Evolutionary conservation across 2,888 invertebrate species (phyloP), one percentile per base, ranked within the genome.

Genomic region (Tenthredo amoena): DNA sequence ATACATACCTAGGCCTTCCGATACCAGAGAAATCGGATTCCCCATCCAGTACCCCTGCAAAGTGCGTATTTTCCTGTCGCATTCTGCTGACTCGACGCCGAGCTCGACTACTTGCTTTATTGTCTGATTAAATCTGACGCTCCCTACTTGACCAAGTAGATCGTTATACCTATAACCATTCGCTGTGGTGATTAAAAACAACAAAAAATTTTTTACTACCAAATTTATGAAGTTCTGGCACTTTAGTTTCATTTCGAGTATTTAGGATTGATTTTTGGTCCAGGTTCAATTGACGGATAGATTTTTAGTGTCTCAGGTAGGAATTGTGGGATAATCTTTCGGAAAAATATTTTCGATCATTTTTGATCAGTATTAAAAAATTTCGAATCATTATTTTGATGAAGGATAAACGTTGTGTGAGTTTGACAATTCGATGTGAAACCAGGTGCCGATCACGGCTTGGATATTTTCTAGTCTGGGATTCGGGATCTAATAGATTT

Each of bases 121-220:
- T 50, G 81, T 81, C 62, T 81, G 81, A 81, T 81, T 81, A 81
- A 81, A 81, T 81, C 81, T 62, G 58, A 62, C 58, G 12, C 40
- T 62, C 21, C 40, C 21, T 62, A 81, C 62, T 81, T 81, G 62
- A 62, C 81, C 62, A 81, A 37, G 26, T 81, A 50, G 1, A 31
- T 15, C 15, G 18, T n/a, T 55, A 55, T n/a, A n/a, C n/a, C n/a
- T n/a, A 7, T 55, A 55, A 7, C 74, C 5, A 37, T 37, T 40
- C 79, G 58, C 40, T 50, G 55, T 55, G 40, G 21, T 21, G 37
- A 81, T 81, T 62, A 62, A 18, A 7, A 31, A 31, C 26, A 0
- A 7, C 12, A 21, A 55, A 26, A 21, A 74, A 21, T 26, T 74
- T 50, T 50, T 2, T n/a, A 58, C 1, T 3, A 10, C 4, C 1